Conservation (phyloP, 35 echinoderm and acorn worm species). For the Holothuria glaberrima region DNA sequence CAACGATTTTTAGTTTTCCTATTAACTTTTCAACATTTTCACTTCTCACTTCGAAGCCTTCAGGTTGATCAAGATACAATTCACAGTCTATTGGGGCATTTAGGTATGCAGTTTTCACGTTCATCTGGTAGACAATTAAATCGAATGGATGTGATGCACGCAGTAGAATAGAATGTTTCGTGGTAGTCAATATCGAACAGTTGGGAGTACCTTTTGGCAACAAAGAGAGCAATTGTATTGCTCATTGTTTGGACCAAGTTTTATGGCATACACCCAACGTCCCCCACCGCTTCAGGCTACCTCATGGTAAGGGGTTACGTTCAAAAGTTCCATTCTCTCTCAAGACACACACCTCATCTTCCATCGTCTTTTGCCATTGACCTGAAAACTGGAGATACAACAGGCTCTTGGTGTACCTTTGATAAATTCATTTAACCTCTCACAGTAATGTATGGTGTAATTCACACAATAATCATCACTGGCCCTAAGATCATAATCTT, state of each 20-base stretch:
- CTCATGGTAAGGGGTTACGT: background rate
- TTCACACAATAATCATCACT: conserved; percentile 21
- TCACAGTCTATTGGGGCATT: conserved; percentile 66
- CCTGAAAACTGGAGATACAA: background rate
- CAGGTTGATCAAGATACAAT: conserved; percentile 46
- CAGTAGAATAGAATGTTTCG: conserved; percentile 43
- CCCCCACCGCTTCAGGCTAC: conserved; percentile 23
- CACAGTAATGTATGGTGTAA: conserved; percentile 33
- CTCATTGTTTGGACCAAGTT: conserved; percentile 2
- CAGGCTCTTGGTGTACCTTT: conserved; percentile 36
- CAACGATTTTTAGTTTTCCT: conserved; percentile 43
- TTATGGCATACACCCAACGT: conserved; percentile 41
- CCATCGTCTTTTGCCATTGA: conserved; percentile 40
- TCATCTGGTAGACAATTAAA: conserved; percentile 64
- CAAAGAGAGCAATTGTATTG: conserved; percentile 13
- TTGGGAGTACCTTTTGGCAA: conserved; percentile 37
- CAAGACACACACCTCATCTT: conserved; percentile 5
- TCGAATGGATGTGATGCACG: conserved; percentile 30
- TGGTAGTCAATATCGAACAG: conserved; percentile 33
- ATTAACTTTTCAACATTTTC: conserved; percentile 45
- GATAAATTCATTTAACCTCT: background rate
- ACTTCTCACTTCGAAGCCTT: conserved; percentile 7
- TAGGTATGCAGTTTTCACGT: conserved; percentile 50
- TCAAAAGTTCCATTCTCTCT: conserved; percentile 36
- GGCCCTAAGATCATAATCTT: conserved; percentile 20